These are phyloP conservation scores for Argyrosomus japonicus DNA, from an alignment of 2,113 vertebrate genomes.

Conservation along the genomic window DNA sequence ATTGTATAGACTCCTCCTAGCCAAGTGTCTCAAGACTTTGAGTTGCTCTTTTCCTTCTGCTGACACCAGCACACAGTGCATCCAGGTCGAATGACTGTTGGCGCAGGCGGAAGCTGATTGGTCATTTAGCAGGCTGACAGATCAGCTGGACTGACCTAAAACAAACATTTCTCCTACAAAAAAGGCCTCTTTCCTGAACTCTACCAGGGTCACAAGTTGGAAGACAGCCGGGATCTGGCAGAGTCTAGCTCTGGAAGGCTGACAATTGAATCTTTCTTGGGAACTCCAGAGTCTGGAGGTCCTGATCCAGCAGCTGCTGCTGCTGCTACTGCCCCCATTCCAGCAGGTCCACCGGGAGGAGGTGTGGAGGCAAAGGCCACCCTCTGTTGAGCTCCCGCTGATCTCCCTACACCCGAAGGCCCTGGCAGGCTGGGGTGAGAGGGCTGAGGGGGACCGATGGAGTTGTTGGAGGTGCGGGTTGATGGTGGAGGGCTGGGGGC, in stretches of 20 bases:
- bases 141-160: slow-evolving; percentile 73
- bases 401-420: slow-evolving; percentile 80
- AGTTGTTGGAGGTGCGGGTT: slow-evolving; percentile 85
- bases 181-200: slow-evolving; percentile 81
- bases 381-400: slow-evolving; percentile 77
- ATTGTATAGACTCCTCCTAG: slow-evolving; percentile 74
- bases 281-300: slow-evolving; percentile 85
- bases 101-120: slow-evolving; percentile 66
- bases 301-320: slow-evolving; percentile 76
- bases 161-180: slow-evolving; percentile 77
- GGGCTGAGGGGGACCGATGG: slow-evolving; percentile 81
- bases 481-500: slow-evolving; percentile 87
- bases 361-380: slow-evolving; percentile 81
- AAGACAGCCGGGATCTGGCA: slow-evolving; percentile 92
- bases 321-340: slow-evolving; percentile 70
- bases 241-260: slow-evolving; percentile 92
- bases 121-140: slow-evolving; percentile 68
- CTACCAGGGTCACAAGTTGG: slow-evolving; percentile 95
- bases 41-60: slow-evolving; percentile 74
- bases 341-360: slow-evolving; percentile 72
- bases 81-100: slow-evolving; percentile 67
- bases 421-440: slow-evolving; percentile 78
- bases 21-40: slow-evolving; percentile 68
- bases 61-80: slow-evolving; percentile 74
- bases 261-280: slow-evolving; percentile 89